Evolutionary conservation across 2,888 invertebrate species (phyloP).

Genomic region (Meghimatium bilineatum): DNA sequence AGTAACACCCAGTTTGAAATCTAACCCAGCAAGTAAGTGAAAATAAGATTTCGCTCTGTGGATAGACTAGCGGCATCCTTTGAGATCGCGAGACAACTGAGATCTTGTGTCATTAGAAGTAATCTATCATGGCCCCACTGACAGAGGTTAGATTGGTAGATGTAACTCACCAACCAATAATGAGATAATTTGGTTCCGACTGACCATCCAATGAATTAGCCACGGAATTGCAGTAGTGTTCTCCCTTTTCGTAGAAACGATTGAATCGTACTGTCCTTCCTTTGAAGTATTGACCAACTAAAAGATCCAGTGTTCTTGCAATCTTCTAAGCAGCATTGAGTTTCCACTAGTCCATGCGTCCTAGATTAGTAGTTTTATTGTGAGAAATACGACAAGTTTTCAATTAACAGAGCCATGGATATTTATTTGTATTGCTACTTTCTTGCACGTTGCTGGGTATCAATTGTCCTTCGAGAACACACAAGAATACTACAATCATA

Average conservation of each 20-base stretch:
- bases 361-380: no score
- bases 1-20: no score
- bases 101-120: conserved; percentile 38
- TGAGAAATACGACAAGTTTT: background rate
- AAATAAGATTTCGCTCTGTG: background rate
- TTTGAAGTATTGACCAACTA: background rate
- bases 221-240: background rate
- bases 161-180: conserved; percentile 38
- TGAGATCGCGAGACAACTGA: conserved; percentile 35
- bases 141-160: conserved; percentile 39
- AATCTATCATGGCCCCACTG: conserved; percentile 37
- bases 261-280: background rate
- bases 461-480: no score
- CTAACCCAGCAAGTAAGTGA: background rate
- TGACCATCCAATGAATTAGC: background rate
- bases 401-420: background rate
- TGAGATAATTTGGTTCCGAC: conserved; percentile 33
- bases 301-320: background rate
- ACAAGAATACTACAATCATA: no score
- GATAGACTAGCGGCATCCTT: conserved; percentile 19
- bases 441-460: no score
- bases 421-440: no score
- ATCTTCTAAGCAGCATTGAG: background rate
- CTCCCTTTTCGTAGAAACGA: background rate
- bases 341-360: background rate